Evolutionary conservation across 2,797 vertebrate species (phyloP), one percentile per base, ranked within the genome.

Genomic region (Carcharodon carcharias): DNA sequence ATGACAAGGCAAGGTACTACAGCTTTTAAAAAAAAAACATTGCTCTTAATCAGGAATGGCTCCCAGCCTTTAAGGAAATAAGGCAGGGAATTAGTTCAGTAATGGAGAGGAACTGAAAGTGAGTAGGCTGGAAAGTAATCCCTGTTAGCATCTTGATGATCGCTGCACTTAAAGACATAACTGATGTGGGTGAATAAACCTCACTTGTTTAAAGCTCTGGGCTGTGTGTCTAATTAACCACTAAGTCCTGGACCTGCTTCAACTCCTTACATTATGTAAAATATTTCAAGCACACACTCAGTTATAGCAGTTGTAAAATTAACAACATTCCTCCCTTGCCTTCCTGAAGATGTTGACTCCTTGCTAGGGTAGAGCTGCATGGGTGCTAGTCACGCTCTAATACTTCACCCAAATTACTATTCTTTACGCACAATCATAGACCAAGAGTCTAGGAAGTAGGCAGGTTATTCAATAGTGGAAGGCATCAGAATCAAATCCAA

Each of bases 171-270:
- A 63, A 40, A 40, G n/a, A 93, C 18, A 63, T 18, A 89, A 63
- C 12, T 63, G 61, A 0, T 61, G 21, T 93, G 56, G 11, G 4
- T 61, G 80, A 85, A 23, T 45, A 85, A 85, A 18, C 40, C 80
- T 85, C 80, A 85, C 80, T 85, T 85, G 40, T 85, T 85, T 85
- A 45, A 85, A 85, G 40, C 40, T 85, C 80, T 85, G n/a, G 80
- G 21, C 80, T 85, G 56, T 61, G 28, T 63, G 31, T 91, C 28
- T 35, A 65, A 92, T 92, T 92, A 65, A 92, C n/a, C 6, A 28
- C 54, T 58, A 54, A 16, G 45, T 58, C 0, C 31, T 92, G 58
- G 89, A 63, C 35, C 18, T 26, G 61, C 61, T 65, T 93, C 91
- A 93, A 35, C 61, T 65, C 2, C 16, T 65, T 65, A 65, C 21